These are phyloP conservation scores for Pocillopora verrucosa DNA, from an alignment of 64 coral and sea anemone genomes.

Conservation along the genomic window DNA sequence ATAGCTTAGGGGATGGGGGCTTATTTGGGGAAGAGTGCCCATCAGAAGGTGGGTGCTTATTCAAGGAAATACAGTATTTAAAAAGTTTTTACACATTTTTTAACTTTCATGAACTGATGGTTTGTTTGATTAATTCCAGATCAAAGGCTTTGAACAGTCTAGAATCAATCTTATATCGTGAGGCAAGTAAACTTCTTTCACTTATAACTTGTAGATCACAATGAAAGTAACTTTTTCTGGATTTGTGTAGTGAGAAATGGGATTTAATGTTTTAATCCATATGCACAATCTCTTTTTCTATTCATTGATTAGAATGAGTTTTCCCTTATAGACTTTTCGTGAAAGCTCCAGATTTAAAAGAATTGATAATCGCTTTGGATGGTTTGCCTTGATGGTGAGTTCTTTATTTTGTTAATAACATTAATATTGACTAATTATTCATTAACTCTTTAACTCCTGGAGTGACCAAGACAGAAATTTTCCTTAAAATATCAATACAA, in stretches of 20 bases:
- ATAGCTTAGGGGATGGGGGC: no score
- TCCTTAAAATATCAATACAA: no score
- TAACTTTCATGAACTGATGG: background rate
- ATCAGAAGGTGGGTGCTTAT: background rate
- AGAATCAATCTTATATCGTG: slow-evolving; percentile 84
- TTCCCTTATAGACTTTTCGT: slow-evolving; percentile 63
- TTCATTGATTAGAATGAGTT: background rate
- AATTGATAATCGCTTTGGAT: slow-evolving; percentile 86
- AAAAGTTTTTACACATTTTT: no score
- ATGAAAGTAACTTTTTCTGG: no score
- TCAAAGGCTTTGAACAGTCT: slow-evolving; percentile 74
- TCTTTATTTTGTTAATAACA: background rate
- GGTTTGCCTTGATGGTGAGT: slow-evolving; percentile 85
- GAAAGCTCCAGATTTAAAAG: slow-evolving; percentile 87
- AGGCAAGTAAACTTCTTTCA: slow-evolving; percentile 46
- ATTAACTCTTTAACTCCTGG: no score
- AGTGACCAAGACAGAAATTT: no score
- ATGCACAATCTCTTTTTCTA: no score
- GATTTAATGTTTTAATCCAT: no score
- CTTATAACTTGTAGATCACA: background rate
- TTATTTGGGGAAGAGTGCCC: no score
- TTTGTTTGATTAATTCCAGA: slow-evolving; percentile 29
- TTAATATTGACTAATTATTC: no score
- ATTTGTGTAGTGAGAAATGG: no score
- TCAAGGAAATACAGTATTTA: background rate